A percentile compares a stretch with the other conserved stretches of the same genome.
These are phyloP conservation scores for Periophthalmus magnuspinnatus DNA, from an alignment of 2,797 vertebrate species.

Conservation along the genomic window DNA sequence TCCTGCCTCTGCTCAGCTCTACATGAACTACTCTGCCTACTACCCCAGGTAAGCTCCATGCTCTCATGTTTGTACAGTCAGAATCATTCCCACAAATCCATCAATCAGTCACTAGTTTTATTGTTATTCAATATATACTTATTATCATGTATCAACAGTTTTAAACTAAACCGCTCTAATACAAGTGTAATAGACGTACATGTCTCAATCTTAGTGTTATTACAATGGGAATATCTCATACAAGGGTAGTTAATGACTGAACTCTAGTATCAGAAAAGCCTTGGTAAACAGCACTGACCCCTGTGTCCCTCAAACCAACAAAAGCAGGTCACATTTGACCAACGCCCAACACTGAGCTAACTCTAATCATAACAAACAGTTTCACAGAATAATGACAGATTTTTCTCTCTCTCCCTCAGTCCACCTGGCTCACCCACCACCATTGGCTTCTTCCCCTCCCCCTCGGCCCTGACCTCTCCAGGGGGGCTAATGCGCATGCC, in stretches of 20 bases:
- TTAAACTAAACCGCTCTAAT: not conserved
- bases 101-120: not conserved
- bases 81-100: not conserved
- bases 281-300: slow-evolving; percentile 59
- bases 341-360: slow-evolving; percentile 23
- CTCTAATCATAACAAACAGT: not conserved
- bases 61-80: not conserved
- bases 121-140: not conserved
- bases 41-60: slow-evolving; percentile 86
- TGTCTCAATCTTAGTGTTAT: slow-evolving; percentile 18
- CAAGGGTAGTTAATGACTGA: slow-evolving; percentile 77
- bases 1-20: slow-evolving; percentile 87
- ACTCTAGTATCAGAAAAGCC: slow-evolving; percentile 60
- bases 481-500: slow-evolving; percentile 88
- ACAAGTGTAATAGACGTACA: not conserved
- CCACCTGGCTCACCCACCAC: slow-evolving; percentile 94
- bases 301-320: slow-evolving; percentile 32
- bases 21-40: slow-evolving; percentile 96
- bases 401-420: slow-evolving; percentile 62
- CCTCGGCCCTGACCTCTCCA: slow-evolving; percentile 75
- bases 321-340: slow-evolving; percentile 19
- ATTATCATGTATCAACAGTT: not conserved
- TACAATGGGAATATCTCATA: slow-evolving; percentile 52
- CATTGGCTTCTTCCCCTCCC: slow-evolving; percentile 86
- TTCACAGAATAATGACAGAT: not conserved